phyloP scores from a whole-genome alignment of 2,888 invertebrate species.

The Zaprionus bogoriensis region DNA sequence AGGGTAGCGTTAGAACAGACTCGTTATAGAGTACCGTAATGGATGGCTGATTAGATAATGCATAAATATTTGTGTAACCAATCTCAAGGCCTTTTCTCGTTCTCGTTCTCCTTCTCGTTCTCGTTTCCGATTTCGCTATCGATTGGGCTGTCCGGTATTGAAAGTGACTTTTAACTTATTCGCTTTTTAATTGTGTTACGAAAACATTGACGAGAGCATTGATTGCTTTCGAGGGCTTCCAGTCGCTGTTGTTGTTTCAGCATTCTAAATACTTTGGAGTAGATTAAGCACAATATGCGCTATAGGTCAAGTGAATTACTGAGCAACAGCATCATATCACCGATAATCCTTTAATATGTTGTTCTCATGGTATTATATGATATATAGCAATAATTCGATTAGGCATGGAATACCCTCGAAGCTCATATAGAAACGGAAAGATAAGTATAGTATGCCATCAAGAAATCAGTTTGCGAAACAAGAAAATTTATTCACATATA shows the following conservation, averaged over 20 bases:
- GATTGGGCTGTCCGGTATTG: neutral
- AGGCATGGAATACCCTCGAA: no score
- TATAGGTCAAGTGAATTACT: neutral
- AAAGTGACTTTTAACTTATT: neutral
- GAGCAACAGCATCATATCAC: no score
- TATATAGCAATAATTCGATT: no score
- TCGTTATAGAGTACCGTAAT: constrained; percentile 14
- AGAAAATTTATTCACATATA: no score
- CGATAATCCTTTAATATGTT: no score
- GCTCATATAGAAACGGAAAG: no score
- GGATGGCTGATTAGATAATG: neutral
- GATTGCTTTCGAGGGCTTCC: no score
- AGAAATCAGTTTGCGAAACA: no score
- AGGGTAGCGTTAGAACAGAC: constrained; percentile 26
- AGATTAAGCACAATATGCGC: no score
- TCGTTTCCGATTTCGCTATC: neutral
- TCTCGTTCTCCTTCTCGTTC: neutral
- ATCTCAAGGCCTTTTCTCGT: constrained; percentile 10
- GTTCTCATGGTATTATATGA: no score
- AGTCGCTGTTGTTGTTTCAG: neutral
- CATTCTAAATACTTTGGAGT: neutral
- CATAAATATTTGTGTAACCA: constrained; percentile 20
- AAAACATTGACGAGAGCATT: neutral
- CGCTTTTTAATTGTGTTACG: neutral
- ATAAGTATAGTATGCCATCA: no score